Percentiles rank a stretch among this genome's conserved stretches.
Evolutionary conservation across 1,140 invertebrate species (phyloP).

Genomic region (Drosophila pruinosa): DNA sequence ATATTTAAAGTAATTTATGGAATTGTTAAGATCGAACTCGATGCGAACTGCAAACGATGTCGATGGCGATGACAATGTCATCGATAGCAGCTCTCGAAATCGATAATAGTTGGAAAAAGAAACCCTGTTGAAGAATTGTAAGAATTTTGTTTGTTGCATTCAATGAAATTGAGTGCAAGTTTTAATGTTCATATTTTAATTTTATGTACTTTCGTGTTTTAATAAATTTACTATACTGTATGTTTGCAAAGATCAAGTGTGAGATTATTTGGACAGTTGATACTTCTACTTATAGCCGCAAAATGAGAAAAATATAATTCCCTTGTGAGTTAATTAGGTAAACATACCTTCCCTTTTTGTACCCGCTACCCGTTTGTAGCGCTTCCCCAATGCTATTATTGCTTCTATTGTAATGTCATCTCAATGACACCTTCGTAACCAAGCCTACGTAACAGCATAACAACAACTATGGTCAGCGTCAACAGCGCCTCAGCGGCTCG

Average conservation of each 20-base stretch:
- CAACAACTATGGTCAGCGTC: too few species aligned
- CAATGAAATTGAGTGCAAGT: constrained; percentile 59
- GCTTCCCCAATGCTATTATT: too few species aligned
- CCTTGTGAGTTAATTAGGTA: too few species aligned
- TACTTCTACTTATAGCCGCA: too few species aligned
- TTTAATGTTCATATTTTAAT: constrained; percentile 46
- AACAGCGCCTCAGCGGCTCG: too few species aligned
- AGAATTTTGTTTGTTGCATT: constrained; percentile 18
- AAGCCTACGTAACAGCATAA: too few species aligned
- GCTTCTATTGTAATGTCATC: too few species aligned
- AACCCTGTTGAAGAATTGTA: constrained; percentile 4
- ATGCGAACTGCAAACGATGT: too few species aligned
- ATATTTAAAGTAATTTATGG: constrained; percentile 6
- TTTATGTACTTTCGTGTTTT: constrained; percentile 29
- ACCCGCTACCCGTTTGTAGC: too few species aligned
- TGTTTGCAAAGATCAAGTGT: background rate
- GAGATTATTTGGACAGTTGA: background rate
- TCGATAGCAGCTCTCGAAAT: background rate
- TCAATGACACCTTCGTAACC: too few species aligned
- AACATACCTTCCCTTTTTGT: too few species aligned
- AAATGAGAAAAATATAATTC: too few species aligned
- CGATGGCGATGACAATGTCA: background rate
- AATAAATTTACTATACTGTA: constrained; percentile 31
- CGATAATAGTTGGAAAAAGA: background rate
- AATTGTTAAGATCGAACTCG: constrained; percentile 6